Evolutionary conservation across 2,888 invertebrate genomes (phyloP).

Genomic region (Ommatoiulus sabulosus): DNA sequence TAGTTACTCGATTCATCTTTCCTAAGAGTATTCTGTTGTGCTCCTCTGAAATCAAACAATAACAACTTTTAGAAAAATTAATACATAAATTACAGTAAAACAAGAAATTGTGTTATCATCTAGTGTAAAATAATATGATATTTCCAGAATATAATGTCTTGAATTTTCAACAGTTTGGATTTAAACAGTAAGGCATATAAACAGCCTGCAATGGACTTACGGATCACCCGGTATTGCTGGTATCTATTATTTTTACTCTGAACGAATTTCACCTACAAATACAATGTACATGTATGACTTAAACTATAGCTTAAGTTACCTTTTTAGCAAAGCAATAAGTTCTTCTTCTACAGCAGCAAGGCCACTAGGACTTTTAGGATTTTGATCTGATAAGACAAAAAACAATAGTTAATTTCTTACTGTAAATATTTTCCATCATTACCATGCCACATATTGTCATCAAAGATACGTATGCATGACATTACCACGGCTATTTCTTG

Average conservation of each 20-base stretch:
- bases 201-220: background rate
- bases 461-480: too few relatives aligned
- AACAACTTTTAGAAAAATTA: too few relatives aligned
- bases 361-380: constrained; percentile 57
- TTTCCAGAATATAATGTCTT: background rate
- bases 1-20: constrained; percentile 48
- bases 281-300: too few relatives aligned
- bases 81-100: background rate
- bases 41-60: constrained; percentile 51
- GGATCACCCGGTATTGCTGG: background rate
- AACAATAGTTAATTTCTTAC: too few relatives aligned
- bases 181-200: too few relatives aligned
- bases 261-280: background rate
- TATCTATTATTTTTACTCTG: background rate
- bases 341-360: constrained; percentile 58
- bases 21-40: background rate
- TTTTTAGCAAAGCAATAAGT: constrained; percentile 56
- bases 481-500: constrained; percentile 46
- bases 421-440: too few relatives aligned
- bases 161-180: too few relatives aligned
- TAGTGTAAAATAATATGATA: background rate
- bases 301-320: constrained; percentile 29
- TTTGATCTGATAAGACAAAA: constrained; percentile 52
- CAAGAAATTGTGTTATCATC: background rate
- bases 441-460: too few relatives aligned